Evolutionary conservation across 2,113 vertebrate genomes (phyloP).

Genomic region (Brevimyrus niger): DNA sequence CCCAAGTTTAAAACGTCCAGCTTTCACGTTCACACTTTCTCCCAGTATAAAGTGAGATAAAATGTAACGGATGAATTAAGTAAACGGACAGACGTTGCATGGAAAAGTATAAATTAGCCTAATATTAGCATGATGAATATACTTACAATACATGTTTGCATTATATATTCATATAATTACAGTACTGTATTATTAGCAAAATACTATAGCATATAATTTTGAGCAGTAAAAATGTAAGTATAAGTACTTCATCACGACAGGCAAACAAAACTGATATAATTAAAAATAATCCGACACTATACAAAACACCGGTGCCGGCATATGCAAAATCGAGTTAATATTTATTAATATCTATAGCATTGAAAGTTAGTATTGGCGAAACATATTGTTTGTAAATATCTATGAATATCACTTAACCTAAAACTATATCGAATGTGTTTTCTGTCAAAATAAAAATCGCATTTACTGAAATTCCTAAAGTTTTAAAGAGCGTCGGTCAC

Average conservation of each 20-base stretch:
- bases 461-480: not conserved
- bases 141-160: not conserved
- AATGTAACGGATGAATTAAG: not conserved
- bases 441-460: not conserved
- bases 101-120: not conserved
- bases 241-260: not conserved
- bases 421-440: not conserved
- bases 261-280: not conserved
- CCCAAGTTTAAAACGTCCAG: not conserved
- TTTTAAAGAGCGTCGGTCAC: not conserved
- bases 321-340: not conserved
- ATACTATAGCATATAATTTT: not conserved
- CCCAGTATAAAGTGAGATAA: not conserved
- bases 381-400: not conserved
- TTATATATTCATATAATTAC: not conserved
- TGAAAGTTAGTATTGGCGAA: not conserved
- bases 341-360: not conserved
- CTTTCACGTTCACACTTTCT: not conserved
- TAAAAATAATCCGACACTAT: not conserved
- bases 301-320: not conserved
- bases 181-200: not conserved
- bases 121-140: not conserved
- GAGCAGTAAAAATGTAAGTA: not conserved
- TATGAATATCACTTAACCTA: not conserved
- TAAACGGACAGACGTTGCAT: not conserved